Conservation (phyloP, 1,140 invertebrate species). For the Drosophila sechellia region DNA sequence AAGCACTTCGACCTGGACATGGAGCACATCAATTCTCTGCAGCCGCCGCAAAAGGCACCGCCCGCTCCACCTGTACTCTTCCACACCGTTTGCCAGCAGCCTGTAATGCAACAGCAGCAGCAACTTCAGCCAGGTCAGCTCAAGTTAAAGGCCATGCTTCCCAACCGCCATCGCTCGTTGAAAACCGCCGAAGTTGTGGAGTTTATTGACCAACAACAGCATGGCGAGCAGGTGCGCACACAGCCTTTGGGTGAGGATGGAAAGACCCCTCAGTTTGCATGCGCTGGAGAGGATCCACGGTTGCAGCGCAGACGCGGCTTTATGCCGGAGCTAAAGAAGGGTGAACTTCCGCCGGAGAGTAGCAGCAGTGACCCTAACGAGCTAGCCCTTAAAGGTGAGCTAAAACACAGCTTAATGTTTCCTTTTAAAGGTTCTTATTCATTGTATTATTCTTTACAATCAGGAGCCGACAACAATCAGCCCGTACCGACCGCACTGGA, state of each 20-base stretch:
- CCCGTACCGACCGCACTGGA: constrained; percentile 33
- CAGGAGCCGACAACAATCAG: constrained; percentile 48
- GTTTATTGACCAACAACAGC: constrained; percentile 50
- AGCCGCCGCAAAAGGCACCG: constrained; percentile 76
- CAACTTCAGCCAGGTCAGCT: constrained; percentile 47
- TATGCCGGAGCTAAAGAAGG: constrained; percentile 44
- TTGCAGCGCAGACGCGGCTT: constrained; percentile 59
- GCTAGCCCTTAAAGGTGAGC: constrained; percentile 48
- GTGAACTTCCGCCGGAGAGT: constrained; percentile 36
- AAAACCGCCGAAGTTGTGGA: constrained; percentile 37
- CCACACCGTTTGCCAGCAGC: constrained; percentile 70
- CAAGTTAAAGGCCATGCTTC: constrained; percentile 60
- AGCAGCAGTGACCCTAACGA: constrained; percentile 36
- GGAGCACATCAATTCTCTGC: constrained; percentile 77
- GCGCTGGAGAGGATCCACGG: constrained; percentile 55
- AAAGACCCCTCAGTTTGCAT: constrained; percentile 49
- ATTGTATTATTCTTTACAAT: background rate
- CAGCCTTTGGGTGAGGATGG: constrained; percentile 82
- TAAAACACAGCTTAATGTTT: background rate
- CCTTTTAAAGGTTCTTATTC: background rate
- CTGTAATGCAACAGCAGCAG: constrained; percentile 54
- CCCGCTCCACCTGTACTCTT: constrained; percentile 74
- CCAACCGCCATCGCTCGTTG: constrained; percentile 67
- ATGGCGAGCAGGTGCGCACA: constrained; percentile 66
- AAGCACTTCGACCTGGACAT: constrained; percentile 79